These are phyloP conservation scores for Cryptoleucopteryx plumbea DNA, from an alignment of 2,113 vertebrate genomes.

Conservation along the genomic window DNA sequence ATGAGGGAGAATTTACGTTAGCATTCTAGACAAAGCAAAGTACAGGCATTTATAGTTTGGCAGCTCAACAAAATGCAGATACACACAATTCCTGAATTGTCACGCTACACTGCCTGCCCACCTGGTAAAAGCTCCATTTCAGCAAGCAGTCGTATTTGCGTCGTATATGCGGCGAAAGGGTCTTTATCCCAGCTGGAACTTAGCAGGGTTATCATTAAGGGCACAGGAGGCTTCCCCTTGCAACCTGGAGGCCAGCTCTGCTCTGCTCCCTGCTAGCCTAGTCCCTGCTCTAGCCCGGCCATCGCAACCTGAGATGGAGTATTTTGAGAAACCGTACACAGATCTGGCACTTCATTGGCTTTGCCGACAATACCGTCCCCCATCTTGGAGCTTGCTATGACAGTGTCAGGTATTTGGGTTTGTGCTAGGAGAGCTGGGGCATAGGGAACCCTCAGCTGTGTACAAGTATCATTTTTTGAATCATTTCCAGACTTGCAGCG, in stretches of 20 bases:
- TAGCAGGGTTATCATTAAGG: background rate
- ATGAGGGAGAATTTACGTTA: background rate
- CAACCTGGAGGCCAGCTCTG: background rate
- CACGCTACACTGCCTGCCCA: background rate
- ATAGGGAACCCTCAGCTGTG: background rate
- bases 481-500: background rate
- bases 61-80: background rate
- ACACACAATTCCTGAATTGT: background rate
- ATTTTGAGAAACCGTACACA: background rate
- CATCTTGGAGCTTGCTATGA: background rate
- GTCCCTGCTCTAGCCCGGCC: background rate
- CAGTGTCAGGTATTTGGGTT: background rate
- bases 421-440: background rate
- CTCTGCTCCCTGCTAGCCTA: background rate
- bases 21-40: background rate
- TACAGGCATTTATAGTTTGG: background rate
- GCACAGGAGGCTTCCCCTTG: background rate
- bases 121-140: background rate
- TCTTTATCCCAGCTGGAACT: background rate
- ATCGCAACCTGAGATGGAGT: rapidly evolving
- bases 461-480: background rate
- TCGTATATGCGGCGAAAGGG: background rate
- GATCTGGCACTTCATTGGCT: background rate
- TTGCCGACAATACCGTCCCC: background rate
- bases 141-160: background rate